Evolutionary conservation across 2,797 vertebrate species (phyloP).

Genomic region (Astyanax mexicanus): DNA sequence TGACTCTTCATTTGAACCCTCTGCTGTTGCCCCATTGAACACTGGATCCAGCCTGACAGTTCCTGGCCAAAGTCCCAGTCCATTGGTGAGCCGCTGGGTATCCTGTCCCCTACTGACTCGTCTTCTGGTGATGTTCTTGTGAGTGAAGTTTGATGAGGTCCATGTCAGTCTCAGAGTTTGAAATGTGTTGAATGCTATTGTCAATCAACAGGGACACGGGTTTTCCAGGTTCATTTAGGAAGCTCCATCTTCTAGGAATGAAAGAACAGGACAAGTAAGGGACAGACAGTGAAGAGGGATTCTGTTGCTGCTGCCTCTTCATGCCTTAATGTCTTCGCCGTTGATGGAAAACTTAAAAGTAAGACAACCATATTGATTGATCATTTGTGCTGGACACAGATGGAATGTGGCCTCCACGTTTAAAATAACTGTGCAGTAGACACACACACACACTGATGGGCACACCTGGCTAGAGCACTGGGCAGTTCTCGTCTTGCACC

Average conservation of each 20-base stretch:
- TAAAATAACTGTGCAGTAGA: no score
- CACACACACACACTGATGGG: no score
- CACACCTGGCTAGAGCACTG: no score
- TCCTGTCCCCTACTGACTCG: background rate
- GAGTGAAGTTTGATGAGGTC: constrained; percentile 1
- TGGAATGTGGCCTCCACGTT: no score
- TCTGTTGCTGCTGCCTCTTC: background rate
- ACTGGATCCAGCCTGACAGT: background rate
- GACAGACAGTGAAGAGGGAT: background rate
- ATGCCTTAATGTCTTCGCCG: no score
- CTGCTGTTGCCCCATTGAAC: background rate
- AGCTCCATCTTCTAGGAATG: background rate
- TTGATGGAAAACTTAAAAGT: no score
- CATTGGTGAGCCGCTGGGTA: background rate
- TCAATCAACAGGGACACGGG: background rate
- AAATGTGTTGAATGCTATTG: background rate
- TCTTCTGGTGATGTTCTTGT: background rate
- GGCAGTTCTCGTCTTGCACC: no score
- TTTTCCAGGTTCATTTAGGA: background rate
- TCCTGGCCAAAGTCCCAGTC: background rate
- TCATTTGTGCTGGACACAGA: no score
- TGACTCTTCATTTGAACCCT: background rate
- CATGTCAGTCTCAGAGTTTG: background rate
- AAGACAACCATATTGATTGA: no score
- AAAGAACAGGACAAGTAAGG: background rate